Conservation (phyloP, 2,113 vertebrate species). For the Phylloscopus trochiloides region DNA sequence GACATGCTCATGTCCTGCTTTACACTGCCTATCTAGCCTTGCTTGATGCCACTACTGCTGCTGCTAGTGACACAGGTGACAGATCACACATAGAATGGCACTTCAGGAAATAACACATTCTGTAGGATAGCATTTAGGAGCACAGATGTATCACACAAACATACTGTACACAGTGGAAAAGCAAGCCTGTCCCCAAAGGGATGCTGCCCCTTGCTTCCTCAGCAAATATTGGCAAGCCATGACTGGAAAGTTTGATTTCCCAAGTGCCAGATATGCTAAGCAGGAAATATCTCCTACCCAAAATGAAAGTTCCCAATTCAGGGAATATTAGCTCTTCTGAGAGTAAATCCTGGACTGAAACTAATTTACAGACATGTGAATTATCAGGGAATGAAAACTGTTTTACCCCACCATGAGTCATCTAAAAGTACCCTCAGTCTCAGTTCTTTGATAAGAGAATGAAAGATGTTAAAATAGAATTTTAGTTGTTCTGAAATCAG, state of each 20-base stretch:
- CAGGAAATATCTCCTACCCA: not conserved
- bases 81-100: rapidly evolving
- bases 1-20: not conserved
- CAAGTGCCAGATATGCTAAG: not conserved
- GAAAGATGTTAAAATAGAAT: not conserved
- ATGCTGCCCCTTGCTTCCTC: not conserved
- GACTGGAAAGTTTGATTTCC: not conserved
- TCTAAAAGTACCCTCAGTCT: not conserved
- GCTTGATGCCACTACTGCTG: not conserved
- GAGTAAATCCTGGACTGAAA: not conserved
- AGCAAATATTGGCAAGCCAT: not conserved
- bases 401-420: not conserved
- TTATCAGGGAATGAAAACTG: not conserved
- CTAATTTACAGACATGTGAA: not conserved
- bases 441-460: not conserved
- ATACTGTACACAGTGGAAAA: not conserved
- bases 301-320: not conserved
- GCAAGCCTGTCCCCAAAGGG: not conserved
- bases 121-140: not conserved
- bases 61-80: rapidly evolving
- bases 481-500: constrained; percentile 7
- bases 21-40: not conserved
- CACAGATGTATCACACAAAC: not conserved
- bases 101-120: not conserved
- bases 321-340: not conserved